These are phyloP conservation scores for Dysmachus trigonus DNA, from an alignment of 2,888 invertebrate species.

Conservation along the genomic window DNA sequence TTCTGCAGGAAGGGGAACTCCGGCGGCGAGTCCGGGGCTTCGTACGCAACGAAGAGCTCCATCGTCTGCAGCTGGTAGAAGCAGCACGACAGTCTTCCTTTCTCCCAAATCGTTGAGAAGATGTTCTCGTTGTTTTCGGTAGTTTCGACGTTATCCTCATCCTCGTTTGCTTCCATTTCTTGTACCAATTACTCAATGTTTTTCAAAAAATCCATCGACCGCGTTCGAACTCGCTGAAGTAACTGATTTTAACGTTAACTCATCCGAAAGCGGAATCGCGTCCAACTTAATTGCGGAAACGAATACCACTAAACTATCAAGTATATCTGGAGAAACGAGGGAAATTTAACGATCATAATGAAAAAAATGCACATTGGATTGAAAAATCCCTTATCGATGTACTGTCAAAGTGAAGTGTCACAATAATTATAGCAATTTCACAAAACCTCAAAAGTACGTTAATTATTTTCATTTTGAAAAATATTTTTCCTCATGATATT, in stretches of 20 bases:
- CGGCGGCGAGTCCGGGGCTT: constrained; percentile 49
- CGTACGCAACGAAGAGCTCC: constrained; percentile 49
- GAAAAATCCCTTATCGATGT: too few species aligned
- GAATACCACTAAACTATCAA: neutral
- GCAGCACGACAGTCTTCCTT: constrained; percentile 46
- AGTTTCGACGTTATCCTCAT: neutral
- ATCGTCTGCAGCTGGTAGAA: constrained; percentile 50
- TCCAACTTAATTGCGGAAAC: neutral
- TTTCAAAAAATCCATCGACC: neutral
- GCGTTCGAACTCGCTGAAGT: neutral
- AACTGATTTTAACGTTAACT: neutral
- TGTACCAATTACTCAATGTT: neutral
- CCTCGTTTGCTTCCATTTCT: neutral
- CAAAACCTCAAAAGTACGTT: too few species aligned
- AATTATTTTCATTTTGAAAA: too few species aligned
- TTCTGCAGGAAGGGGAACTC: constrained; percentile 48
- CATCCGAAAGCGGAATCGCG: neutral
- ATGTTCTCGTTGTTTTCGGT: constrained; percentile 18
- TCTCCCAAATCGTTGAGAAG: constrained; percentile 50
- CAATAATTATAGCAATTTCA: too few species aligned
- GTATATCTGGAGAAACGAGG: neutral
- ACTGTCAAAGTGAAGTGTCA: too few species aligned
- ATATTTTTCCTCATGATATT: too few species aligned
- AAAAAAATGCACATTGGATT: too few species aligned
- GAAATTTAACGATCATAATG: too few species aligned